Percentiles rank a stretch among this genome's conserved stretches.
Conservation (phyloP, 1,140 invertebrate genomes). For the Listronotus bonariensis region DNA sequence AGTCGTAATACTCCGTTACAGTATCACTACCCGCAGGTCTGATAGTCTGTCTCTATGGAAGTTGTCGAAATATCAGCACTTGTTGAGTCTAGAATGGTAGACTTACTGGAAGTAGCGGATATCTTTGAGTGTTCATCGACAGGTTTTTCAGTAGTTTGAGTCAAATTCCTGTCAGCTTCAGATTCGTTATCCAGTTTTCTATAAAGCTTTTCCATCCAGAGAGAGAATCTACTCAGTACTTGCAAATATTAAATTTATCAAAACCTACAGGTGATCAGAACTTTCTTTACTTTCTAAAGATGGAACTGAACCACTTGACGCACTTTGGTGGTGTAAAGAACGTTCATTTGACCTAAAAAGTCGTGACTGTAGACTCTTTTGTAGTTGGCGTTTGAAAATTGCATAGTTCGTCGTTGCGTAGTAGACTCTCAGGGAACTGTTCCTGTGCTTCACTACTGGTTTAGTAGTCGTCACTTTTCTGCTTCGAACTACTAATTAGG, state of each 20-base stretch:
- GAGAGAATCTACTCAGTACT: slow-evolving; percentile 41
- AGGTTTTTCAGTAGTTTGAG: too few species aligned
- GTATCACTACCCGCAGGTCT: background rate
- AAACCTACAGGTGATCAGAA: slow-evolving; percentile 31
- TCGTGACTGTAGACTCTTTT: slow-evolving; percentile 27
- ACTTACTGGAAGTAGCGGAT: too few species aligned
- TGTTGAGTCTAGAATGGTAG: background rate
- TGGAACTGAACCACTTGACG: background rate
- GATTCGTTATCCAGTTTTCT: slow-evolving; percentile 14
- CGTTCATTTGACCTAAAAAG: slow-evolving; percentile 17
- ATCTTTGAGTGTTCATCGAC: too few species aligned
- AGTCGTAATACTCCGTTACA: background rate
- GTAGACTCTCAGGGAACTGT: slow-evolving; percentile 11
- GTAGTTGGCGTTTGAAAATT: slow-evolving; percentile 28
- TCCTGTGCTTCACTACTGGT: background rate
- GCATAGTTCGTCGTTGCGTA: slow-evolving; percentile 29
- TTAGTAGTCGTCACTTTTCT: background rate
- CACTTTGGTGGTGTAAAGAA: background rate
- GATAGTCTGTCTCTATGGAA: slow-evolving; percentile 1
- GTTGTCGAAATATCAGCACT: background rate
- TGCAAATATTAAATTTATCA: slow-evolving; percentile 31
- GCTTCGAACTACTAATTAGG: slow-evolving; percentile 24
- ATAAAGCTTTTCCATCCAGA: slow-evolving; percentile 37
- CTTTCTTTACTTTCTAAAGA: slow-evolving; percentile 10
- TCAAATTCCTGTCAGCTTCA: background rate